These are phyloP conservation scores for Mormyrus iriodes DNA, from an alignment of 2,113 vertebrate genomes.

Conservation along the genomic window DNA sequence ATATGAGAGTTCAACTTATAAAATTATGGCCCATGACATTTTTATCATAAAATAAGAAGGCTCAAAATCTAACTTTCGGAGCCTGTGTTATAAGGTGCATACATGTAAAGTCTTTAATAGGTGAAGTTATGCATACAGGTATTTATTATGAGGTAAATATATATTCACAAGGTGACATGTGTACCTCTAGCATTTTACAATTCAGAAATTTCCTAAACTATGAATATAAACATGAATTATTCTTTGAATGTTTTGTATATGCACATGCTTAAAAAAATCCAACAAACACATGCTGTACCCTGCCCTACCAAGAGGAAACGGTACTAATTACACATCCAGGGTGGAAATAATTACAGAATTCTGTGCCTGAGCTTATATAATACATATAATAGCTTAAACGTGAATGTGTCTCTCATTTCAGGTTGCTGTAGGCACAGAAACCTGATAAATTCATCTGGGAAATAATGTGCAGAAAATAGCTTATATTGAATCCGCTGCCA, in stretches of 20 bases:
- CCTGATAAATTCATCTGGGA: neutral
- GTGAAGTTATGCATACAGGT: neutral
- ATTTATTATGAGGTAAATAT: neutral
- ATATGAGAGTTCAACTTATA: neutral
- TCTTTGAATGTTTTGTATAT: neutral
- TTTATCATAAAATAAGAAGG: neutral
- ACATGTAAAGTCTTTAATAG: neutral
- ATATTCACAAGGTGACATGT: neutral
- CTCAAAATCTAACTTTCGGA: neutral
- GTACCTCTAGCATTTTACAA: neutral
- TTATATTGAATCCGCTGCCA: neutral
- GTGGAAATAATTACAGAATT: neutral
- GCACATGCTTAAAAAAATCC: neutral
- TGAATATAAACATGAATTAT: neutral
- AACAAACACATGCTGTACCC: neutral
- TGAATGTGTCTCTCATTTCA: neutral
- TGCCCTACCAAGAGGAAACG: neutral
- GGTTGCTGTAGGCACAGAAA: neutral
- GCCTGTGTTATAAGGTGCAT: neutral
- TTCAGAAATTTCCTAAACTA: neutral
- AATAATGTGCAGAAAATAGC: neutral
- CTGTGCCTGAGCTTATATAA: neutral
- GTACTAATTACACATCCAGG: neutral
- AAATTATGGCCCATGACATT: neutral
- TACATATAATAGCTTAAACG: neutral